Base-by-base conservation (phyloP, 2,888 invertebrate genomes). In the Ariolimax columbianus region DNA sequence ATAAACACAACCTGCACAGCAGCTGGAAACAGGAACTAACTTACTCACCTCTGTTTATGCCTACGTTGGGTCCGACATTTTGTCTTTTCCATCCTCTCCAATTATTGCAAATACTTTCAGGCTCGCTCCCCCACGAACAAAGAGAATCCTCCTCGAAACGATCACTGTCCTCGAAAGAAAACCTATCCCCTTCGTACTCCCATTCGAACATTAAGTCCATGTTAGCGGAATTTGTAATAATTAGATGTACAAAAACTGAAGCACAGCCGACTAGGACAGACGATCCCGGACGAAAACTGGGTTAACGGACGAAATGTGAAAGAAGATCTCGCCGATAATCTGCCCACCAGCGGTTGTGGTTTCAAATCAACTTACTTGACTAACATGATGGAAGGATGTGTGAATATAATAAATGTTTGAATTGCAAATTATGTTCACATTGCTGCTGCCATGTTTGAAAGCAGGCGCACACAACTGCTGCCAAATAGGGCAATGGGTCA, bases 101-200 rank as follows among this genome's bases (percentile, higher is more conserved):
- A 95, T 99, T 98, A 95, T 99, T 98, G 95, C 98, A 98, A 88
- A 98, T 95, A 93, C 97, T 98, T 94, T 99, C 98, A 9, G 98
- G 98, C 94, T 99, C 99, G 89, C 97, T 98, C 94, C 97, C 97
- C 98, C 98, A 99, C 94, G 98, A 98, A 95, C 98, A 99, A 89
- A 99, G 95, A 77, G 98, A 98, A 95, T 99, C 99, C 95, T 98
- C 99, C 94, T 99, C 98, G 95, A 99, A 99, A 90, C 98, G 96
- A 95, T 99, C 98, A 87, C 98, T 98, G 95, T 99, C 99, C 94
- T 98, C 98, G 95, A 98, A 98, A 92, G 97, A 97, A 95, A 96
- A 97, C 93, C 97, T 96, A 95, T 98, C 98, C 93, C 96, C 96
- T 94, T 97, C 97, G 85, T 93, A 94, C 90, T 95, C 94, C 96